Base-by-base conservation (phyloP, 2,797 vertebrate species). In the Gallinago nigripennis region DNA sequence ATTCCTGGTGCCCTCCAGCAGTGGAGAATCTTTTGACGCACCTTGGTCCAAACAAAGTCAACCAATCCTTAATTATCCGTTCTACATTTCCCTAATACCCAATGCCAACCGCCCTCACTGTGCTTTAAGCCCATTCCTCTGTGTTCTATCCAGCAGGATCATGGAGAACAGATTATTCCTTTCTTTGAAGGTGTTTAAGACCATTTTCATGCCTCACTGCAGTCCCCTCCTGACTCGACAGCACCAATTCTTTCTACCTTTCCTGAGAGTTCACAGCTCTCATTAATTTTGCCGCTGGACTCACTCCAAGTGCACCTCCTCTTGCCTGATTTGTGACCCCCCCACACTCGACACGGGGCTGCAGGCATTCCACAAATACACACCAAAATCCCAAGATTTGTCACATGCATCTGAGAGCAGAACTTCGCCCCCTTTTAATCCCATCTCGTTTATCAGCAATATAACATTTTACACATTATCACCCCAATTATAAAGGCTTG, bases 401-500 rank as follows among this genome's bases (percentile, higher is more conserved):
- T 82, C 95, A 73, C 6, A 0, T 58, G 89, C 12, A 10, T 11
- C 66, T 41, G 66, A 30, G 51, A 77, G 65, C 85, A 95, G 79
- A 66, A 41, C 82, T 91, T 69, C 7, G 2, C 51, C 82, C 82
- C 61, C 66, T 57, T 60, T 76, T 78, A 94, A 92, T 93, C 85
- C 80, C 81, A 24, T 51, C 82, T 92, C 60, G 2, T 88, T 84
- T 68, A 76, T 82, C 94, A 92, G 94, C 85, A 33, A 88, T 90
- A 28, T 63, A 91, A 86, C 5, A 1, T 73, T 96, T 77, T 88
- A 91, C 80, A 93, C 91, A 84, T 96, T 96, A 97, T 94, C 90
- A 7, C 86, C 92, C 90, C 91, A 92, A 92, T 97, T 95, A 94
- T 12, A 70, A 93, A 90, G 80, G 82, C 90, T 94, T 68, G 80